Percentiles rank a stretch among this genome's conserved stretches.
phyloP scores from a whole-genome alignment of 1,140 invertebrate species.

The Eufriesea mexicana region DNA sequence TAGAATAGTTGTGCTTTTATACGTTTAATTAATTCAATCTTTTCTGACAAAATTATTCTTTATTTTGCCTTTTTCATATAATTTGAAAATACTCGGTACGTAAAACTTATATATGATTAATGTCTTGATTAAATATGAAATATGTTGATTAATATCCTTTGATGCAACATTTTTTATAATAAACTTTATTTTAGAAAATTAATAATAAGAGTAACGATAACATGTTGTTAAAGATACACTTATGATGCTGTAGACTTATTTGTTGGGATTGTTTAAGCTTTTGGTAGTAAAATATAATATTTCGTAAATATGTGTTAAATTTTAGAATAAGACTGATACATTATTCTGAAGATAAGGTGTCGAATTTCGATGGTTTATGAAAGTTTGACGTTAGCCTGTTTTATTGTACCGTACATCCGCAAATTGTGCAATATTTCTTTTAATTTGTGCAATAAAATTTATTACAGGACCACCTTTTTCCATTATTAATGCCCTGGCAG shows the following conservation, averaged over 20 bases:
- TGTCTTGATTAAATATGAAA: background rate
- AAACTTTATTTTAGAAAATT: background rate
- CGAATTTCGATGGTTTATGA: background rate
- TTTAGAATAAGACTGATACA: background rate
- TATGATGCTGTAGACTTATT: background rate
- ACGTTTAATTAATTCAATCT: background rate
- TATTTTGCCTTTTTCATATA: background rate
- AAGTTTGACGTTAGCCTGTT: background rate
- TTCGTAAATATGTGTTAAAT: background rate
- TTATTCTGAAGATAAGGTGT: background rate
- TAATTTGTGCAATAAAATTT: slow-evolving; percentile 52
- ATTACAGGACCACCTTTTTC: slow-evolving; percentile 84
- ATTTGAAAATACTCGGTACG: background rate
- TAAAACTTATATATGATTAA: background rate
- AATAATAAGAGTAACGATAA: background rate
- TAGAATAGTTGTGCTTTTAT: background rate
- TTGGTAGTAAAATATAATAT: background rate
- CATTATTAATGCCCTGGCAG: slow-evolving; percentile 88
- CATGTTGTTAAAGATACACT: background rate
- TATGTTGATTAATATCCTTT: too few relatives aligned
- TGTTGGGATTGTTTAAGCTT: background rate
- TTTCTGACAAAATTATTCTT: background rate
- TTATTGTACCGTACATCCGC: too few relatives aligned
- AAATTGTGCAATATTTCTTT: background rate
- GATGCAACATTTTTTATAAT: background rate